Percentiles rank a stretch among this genome's conserved stretches.
These are phyloP conservation scores for Hydrochoerus hydrochaeris DNA, from an alignment of 2,113 vertebrate species.

Conservation along the genomic window DNA sequence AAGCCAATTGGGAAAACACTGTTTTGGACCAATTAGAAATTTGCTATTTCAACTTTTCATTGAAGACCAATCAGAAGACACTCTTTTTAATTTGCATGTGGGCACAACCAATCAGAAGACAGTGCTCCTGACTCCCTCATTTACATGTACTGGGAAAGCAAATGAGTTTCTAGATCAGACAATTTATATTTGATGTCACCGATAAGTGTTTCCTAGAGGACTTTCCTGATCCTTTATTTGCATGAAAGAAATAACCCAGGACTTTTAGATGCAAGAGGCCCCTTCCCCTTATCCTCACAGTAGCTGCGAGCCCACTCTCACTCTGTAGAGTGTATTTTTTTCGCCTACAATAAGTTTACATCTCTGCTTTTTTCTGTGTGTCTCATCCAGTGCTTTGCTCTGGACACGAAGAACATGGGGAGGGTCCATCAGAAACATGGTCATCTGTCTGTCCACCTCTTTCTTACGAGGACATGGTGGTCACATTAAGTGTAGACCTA, in stretches of 20 bases:
- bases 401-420: background rate
- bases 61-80: background rate
- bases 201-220: background rate
- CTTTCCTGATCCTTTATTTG: background rate
- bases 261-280: background rate
- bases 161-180: background rate
- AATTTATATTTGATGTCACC: background rate
- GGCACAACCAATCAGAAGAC: background rate
- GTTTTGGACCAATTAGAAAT: background rate
- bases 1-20: background rate
- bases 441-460: too few relatives aligned
- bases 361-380: background rate
- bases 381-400: background rate
- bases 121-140: background rate
- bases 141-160: background rate
- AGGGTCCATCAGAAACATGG: background rate
- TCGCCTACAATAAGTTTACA: background rate
- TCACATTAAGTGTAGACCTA: background rate
- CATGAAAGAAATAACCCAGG: background rate
- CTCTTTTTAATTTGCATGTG: background rate
- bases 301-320: background rate
- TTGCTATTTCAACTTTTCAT: background rate
- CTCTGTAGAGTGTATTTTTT: background rate
- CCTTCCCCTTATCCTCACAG: background rate
- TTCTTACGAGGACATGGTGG: accelerated